Evolutionary conservation across 2,888 invertebrate genomes (phyloP).

Genomic region (Hirudinaria manillensis): DNA sequence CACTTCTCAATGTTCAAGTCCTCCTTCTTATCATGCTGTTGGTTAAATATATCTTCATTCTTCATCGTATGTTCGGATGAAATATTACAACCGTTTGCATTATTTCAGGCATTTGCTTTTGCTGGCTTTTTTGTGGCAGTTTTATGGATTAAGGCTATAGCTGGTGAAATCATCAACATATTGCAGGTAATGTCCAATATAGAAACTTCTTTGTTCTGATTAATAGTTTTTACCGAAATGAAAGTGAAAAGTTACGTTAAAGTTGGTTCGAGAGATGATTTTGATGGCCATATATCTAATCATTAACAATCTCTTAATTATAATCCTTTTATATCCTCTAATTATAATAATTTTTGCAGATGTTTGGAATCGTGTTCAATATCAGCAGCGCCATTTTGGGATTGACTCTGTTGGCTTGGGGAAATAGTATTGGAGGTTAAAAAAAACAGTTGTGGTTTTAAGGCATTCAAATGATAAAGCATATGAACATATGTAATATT

Average conservation of each 20-base stretch:
- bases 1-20: constrained; percentile 48
- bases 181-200: constrained; percentile 47
- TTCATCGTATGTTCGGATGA: background rate
- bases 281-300: background rate
- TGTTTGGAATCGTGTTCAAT: constrained; percentile 61
- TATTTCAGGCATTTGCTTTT: constrained; percentile 56
- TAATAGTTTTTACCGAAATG: background rate
- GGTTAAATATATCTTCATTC: constrained; percentile 35
- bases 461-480: too few relatives aligned
- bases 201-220: background rate
- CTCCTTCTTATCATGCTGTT: constrained; percentile 54
- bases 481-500: too few relatives aligned
- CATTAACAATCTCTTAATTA: background rate
- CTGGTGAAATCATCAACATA: constrained; percentile 62
- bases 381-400: constrained; percentile 63
- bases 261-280: background rate
- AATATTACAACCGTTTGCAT: background rate
- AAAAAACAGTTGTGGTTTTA: too few relatives aligned
- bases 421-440: constrained; percentile 61
- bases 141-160: constrained; percentile 61
- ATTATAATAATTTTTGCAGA: constrained; percentile 44
- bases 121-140: constrained; percentile 61
- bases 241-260: background rate
- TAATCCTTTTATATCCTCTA: background rate
- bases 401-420: constrained; percentile 64